Evolutionary conservation across 2,888 invertebrate species (phyloP).

Genomic region (Sarcophaga rosellei): DNA sequence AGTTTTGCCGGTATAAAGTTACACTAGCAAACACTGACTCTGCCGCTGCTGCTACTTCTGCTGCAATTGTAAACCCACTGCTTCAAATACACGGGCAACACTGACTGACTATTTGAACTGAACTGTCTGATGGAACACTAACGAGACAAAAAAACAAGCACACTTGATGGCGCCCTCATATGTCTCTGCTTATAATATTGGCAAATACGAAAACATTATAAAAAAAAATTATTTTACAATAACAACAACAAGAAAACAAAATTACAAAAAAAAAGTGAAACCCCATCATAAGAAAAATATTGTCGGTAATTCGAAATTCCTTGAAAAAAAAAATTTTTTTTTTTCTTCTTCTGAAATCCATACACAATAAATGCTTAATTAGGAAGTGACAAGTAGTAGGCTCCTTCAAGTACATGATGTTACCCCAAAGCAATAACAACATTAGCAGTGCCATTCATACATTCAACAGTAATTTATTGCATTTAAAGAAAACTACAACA

Average conservation of each 20-base stretch:
- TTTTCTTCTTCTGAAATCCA: neutral
- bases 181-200: constrained; percentile 44
- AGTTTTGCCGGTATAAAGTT: constrained; percentile 58
- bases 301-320: constrained; percentile 62
- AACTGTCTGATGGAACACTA: constrained; percentile 2
- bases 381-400: constrained; percentile 63
- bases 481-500: constrained; percentile 5
- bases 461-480: constrained; percentile 34
- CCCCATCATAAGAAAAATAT: constrained; percentile 36
- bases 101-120: neutral
- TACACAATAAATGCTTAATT: constrained; percentile 60
- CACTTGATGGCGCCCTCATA: constrained; percentile 67
- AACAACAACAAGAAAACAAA: neutral
- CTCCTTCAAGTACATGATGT: constrained; percentile 42
- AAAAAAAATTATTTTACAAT: neutral
- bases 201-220: constrained; percentile 27
- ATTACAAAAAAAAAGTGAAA: constrained; percentile 7
- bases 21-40: constrained; percentile 32
- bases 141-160: constrained; percentile 8
- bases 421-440: constrained; percentile 16
- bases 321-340: constrained; percentile 34
- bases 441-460: neutral
- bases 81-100: neutral
- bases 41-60: neutral
- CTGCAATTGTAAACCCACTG: constrained; percentile 42